Evolutionary conservation across 2,888 invertebrate genomes (phyloP), one percentile per base, ranked within the genome.

Genomic region (Noctua comes): DNA sequence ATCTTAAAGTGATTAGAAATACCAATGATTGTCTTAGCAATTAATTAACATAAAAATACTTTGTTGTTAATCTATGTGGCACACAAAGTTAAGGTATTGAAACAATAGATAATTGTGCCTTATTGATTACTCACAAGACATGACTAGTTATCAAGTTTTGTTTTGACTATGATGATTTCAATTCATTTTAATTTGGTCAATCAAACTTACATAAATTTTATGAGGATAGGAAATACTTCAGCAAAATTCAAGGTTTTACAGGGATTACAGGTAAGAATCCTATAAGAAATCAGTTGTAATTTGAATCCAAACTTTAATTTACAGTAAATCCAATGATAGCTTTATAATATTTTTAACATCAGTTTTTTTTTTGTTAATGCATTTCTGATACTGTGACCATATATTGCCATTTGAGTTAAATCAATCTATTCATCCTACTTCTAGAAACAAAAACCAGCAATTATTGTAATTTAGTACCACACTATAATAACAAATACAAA

Each of bases 241-340:
- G 21, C 40, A 48, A 80, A 59, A 66, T 57, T 0, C 31, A 43
- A n/a, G 4, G 21, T 31, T 57, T 64, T 8, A 11, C 24, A 43
- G 43, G 51, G 27, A 51, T 11, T n/a, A 62, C 62, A 70, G 62
- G 27, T 70, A 62, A 59, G 54, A 82, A 73, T 83, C 66, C 40
- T 73, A 54, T 73, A 62, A 57, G 70, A 70, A 73, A 71, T 65
- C 13, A 48, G 10, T 51, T 68, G 2, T 43, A 51, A 40, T 36
- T 36, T 59, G n/a, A 78, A n/a, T 6, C 5, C 0, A 59, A n/a
- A 51, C 16, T 27, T 31, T 43, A 21, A 51, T 31, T 62, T 8
- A 68, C 16, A 36, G 16, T 43, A n/a, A 62, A 46, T 54, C 36
- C 6, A 40, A n/a, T 59, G 16, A 18, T 18, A 66, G n/a, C 65